Evolutionary conservation across 1,140 invertebrate genomes (phyloP), one percentile per base, ranked within the genome.

Genomic region (Trypoxylus dichotomus): DNA sequence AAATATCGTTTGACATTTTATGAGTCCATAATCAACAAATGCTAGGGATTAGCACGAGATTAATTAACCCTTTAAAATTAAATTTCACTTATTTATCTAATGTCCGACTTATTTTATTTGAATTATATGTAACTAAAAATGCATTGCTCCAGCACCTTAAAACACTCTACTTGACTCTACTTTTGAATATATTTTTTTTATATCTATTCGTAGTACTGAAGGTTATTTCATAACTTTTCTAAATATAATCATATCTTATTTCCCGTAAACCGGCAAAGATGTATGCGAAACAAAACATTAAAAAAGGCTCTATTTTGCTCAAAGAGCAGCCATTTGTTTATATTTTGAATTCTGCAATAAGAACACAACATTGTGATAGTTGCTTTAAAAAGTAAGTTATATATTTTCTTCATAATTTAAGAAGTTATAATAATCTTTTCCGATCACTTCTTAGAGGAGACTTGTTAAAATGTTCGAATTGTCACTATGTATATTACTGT

Each of bases 401-500:
- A 29, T 58, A 76, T 81, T 37, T 54, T 25, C 8, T 6, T 77
- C n/a, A 21, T 73, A 27, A 47, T 19, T 19, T 81, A 78, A 76
- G 80, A 76, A 41, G 7, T 7, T n/a, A 58, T 74, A 15, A 47
- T 75, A 54, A 19, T 54, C 15, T 43, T 75, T 74, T 29, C 7
- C 1, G 1, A 15, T 13, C 47, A 2, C 7, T 75, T 88, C 89
- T 81, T 82, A 94, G 93, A 78, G 87, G 86, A 1, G 91, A 92
- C 81, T 87, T 95, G 6, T 86, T 90, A 2, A 94, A 93, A 86
- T 95, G 94, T 85, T 91, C 92, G 1, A 92, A 89, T n/a, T 95
- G 94, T 84, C 89, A 92, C n/a, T 94, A 92, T 84, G 92, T 94
- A 1, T 90, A 92, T 84, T 96, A 96, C 80, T 96, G 95, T 83